Percentiles rank a stretch among this genome's conserved stretches.
phyloP scores from a whole-genome alignment of 2,888 invertebrate species.

The Dynastes grantii region DNA sequence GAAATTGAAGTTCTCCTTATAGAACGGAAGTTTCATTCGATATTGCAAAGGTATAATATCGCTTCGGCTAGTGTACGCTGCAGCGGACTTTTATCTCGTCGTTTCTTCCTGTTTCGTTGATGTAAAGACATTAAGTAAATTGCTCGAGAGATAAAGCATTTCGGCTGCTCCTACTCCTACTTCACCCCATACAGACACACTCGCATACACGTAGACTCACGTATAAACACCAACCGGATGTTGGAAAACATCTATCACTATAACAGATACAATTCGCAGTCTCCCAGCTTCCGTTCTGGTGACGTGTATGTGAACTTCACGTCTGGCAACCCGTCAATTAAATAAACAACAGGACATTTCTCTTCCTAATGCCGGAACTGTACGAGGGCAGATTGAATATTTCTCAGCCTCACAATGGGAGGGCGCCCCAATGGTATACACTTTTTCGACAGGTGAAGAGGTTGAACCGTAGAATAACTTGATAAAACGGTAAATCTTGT shows the following conservation, averaged over 20 bases:
- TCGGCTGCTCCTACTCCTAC: background rate
- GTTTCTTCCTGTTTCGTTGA: background rate
- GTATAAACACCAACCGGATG: background rate
- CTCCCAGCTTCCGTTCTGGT: background rate
- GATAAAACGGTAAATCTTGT: no score
- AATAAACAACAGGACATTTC: slow-evolving; percentile 7
- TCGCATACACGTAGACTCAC: background rate
- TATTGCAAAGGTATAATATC: no score
- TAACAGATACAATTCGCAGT: background rate
- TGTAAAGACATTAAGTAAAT: background rate
- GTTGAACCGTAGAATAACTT: no score
- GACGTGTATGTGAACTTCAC: background rate
- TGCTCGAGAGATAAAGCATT: slow-evolving; percentile 10
- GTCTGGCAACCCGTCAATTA: slow-evolving; percentile 9
- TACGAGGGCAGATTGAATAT: no score
- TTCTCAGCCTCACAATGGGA: no score
- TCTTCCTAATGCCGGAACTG: background rate
- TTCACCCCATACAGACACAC: background rate
- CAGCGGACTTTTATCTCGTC: background rate
- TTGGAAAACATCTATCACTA: background rate
- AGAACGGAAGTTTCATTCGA: no score
- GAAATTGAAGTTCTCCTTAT: no score
- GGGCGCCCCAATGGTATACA: no score
- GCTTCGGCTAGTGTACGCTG: no score
- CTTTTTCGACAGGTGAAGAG: no score